Percentiles rank a stretch among this genome's conserved stretches.
These are phyloP conservation scores for Tapirus terrestris DNA, from an alignment of 2,113 vertebrate species.

Conservation along the genomic window DNA sequence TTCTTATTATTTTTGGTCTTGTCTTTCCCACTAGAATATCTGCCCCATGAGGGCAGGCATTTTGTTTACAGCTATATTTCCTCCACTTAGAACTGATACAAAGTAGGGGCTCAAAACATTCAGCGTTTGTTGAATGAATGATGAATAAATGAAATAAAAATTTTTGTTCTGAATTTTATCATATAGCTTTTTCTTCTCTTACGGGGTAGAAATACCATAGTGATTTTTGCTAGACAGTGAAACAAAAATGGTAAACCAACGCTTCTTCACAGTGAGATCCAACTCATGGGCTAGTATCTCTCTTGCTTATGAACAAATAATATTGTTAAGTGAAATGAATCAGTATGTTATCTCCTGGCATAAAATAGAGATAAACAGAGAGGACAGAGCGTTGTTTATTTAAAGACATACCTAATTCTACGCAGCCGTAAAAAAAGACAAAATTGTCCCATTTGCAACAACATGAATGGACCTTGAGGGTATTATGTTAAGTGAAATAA, in stretches of 20 bases:
- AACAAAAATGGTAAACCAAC: neutral
- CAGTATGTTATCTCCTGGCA: neutral
- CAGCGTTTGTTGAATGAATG: neutral
- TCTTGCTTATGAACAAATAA: neutral
- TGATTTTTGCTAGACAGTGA: neutral
- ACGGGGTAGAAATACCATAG: neutral
- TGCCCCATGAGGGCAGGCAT: neutral
- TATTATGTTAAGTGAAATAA: no score
- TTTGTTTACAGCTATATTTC: neutral
- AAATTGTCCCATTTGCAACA: no score
- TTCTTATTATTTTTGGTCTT: neutral
- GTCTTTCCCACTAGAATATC: neutral
- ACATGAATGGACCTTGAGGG: no score
- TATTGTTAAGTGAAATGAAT: neutral
- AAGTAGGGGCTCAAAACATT: neutral
- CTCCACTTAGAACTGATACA: neutral
- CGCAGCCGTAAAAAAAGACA: no score
- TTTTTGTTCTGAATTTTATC: neutral
- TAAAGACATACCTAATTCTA: neutral
- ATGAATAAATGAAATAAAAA: neutral
- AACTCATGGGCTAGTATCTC: neutral
- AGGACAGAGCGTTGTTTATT: neutral
- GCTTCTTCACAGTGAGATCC: neutral
- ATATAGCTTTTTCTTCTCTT: neutral
- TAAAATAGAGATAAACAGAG: neutral